Evolutionary conservation across 2,888 invertebrate species (phyloP).

Genomic region (Leptopilina syphax): DNA sequence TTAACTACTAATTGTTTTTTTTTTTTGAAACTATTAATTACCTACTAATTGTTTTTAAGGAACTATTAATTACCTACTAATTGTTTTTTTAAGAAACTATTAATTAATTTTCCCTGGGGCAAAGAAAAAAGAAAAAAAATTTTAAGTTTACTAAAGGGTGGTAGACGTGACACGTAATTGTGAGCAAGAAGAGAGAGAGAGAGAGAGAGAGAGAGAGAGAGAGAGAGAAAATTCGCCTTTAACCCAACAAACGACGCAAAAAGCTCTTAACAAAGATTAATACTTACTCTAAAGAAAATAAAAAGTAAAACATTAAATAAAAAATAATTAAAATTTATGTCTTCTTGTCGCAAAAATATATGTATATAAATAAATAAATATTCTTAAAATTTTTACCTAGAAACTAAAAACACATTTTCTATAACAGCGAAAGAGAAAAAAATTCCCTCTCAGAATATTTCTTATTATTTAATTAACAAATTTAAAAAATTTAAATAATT

Average conservation of each 20-base stretch:
- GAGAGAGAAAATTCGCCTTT: not conserved
- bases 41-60: too few relatives aligned
- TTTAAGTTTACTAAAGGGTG: not conserved
- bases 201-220: not conserved
- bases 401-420: too few relatives aligned
- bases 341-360: not conserved
- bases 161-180: constrained; percentile 28
- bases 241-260: not conserved
- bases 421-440: too few relatives aligned
- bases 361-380: too few relatives aligned
- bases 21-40: too few relatives aligned
- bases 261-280: constrained; percentile 8
- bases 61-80: too few relatives aligned
- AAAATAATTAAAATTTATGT: not conserved
- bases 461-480: too few relatives aligned
- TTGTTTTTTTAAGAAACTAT: too few relatives aligned
- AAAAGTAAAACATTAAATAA: not conserved
- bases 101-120: not conserved
- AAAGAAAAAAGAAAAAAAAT: not conserved
- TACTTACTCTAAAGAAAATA: not conserved
- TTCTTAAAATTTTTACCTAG: too few relatives aligned
- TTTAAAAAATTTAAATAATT: too few relatives aligned
- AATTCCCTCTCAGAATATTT: too few relatives aligned
- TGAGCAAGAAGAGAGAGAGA: not conserved
- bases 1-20: too few relatives aligned